Base-by-base conservation (phyloP, 2,888 invertebrate genomes). In the Rosalia funebris region DNA sequence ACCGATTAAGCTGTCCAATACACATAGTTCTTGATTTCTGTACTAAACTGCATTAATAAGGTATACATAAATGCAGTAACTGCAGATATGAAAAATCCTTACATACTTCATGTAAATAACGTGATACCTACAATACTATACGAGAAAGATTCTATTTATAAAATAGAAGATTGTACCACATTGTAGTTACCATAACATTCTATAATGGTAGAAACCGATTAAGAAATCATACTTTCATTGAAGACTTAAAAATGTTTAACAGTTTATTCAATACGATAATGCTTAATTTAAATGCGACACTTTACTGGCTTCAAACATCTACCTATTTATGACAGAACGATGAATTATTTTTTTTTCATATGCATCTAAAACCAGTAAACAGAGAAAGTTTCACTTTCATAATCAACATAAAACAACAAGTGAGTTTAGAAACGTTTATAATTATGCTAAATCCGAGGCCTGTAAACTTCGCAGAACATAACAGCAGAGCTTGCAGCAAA, bases 41-140 rank as follows among this genome's bases (percentile, higher is more conserved):
- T 25, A 25, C 25, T 7, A 7, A 25, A 25, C 25, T 25, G 7
- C 7, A 5, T 25, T 25, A 25, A 3, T 7, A 7, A 3, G 7
- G 25, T 25, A 25, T 25, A 25, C 7, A 41, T 41, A 15, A n/a
- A 15, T 11, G 4, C 16, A 15, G 7, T 12, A 3, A 17, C 48
- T 48, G 48, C 48, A 19, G 36, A 37, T 48, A 12, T 20, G 20
- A 47, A 37, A 48, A 19, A 19, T 10, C 20, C 3, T 48, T 12
- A 36, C 12, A 44, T n/a, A 34, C 3, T 34, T n/a, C 7, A 34
- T 34, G 25, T 25, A 47, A 16, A 15, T n/a, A 31, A 14, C 17
- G 32, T 32, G 17, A 47, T 34, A 47, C 14, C 31, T 34, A 47
- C 15, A 47, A 34, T 17, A 47, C 34, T 25, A 25, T 7, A 25